These are phyloP conservation scores for Varroa destructor DNA, from an alignment of 1,140 invertebrate species.

Conservation along the genomic window DNA sequence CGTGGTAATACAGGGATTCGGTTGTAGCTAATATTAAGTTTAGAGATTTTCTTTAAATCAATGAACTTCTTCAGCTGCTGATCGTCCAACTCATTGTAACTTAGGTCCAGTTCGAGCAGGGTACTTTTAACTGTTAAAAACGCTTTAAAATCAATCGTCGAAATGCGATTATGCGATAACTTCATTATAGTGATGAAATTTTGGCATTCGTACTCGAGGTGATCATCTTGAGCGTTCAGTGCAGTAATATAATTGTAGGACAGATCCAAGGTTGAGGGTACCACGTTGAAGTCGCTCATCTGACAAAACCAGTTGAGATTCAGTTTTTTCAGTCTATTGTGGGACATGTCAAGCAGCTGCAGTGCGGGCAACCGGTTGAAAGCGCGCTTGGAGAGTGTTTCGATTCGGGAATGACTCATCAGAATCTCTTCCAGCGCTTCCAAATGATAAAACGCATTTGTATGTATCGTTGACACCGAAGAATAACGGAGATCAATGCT, in stretches of 20 bases:
- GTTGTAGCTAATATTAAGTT: constrained; percentile 14
- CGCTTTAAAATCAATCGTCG: constrained; percentile 1
- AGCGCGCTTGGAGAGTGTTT: background rate
- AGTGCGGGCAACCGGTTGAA: constrained; percentile 19
- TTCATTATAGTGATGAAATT: constrained; percentile 3
- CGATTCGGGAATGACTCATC: constrained; percentile 11
- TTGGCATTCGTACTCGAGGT: constrained; percentile 12
- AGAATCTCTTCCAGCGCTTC: background rate
- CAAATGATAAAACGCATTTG: constrained; percentile 3
- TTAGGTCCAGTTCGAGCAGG: constrained; percentile 17
- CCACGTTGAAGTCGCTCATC: constrained; percentile 9
- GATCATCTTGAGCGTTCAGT: constrained; percentile 25
- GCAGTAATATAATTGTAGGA: background rate
- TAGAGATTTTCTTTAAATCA: constrained; percentile 3
- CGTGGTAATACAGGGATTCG: background rate
- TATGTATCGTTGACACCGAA: background rate
- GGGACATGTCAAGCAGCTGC: constrained; percentile 1
- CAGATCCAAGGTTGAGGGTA: constrained; percentile 7
- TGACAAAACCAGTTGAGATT: constrained; percentile 14
- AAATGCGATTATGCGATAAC: background rate
- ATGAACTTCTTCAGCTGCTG: constrained; percentile 27
- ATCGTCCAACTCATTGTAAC: background rate
- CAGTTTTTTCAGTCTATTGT: constrained; percentile 7
- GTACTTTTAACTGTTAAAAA: constrained; percentile 14
- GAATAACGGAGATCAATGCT: constrained; percentile 3